Base-by-base conservation (phyloP, 1,140 invertebrate genomes). In the Drosophila sechellia region DNA sequence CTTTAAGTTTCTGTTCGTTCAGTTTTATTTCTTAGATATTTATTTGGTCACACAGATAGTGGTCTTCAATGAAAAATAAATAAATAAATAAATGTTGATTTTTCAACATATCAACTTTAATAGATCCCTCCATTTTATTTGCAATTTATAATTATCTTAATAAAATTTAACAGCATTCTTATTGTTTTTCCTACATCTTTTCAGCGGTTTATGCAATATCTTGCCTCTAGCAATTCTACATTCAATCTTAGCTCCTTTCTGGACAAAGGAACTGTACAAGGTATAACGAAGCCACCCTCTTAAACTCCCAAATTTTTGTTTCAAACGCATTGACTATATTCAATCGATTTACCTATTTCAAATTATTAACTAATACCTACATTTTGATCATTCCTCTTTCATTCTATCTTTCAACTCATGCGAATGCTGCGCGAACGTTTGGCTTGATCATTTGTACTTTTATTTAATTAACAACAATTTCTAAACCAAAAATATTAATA, bases 191-290 rank as follows among this genome's bases (percentile, higher is more conserved):
- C 31, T 35, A 10, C 10, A 96, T 39, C 50, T 48, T 96, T 96
- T 77, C 95, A 99, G 98, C 96, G 99, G 92, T 99, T 99, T 93
- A 99, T 98, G 92, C 99, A 99, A 94, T 99, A 99, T 94, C 94
- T 99, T 93, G 99, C 99, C 56, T 99, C 98, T 71, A 99, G 98
- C 94, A 99, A 99, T 94, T 99, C 98, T 93, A 98, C 97, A 84
- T 99, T 99, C 95, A 98, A 99, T 94, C 95, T 99, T 90, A 97
- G 96, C 93, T 98, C 96, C 94, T 99, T 99, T 93, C 94, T 99
- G 92, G 99, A 99, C 93, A 99, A 99, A 94, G 97, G 97, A 91
- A 97, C 96, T 92, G 95, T 97, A 63, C 97, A 98, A 97, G 97
- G 97, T 98, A 95, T 59, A 89, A 49, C 17, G 13, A 39, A 46